These are phyloP conservation scores for Spinus pinus DNA, from an alignment of 2,797 vertebrate genomes.

Conservation along the genomic window DNA sequence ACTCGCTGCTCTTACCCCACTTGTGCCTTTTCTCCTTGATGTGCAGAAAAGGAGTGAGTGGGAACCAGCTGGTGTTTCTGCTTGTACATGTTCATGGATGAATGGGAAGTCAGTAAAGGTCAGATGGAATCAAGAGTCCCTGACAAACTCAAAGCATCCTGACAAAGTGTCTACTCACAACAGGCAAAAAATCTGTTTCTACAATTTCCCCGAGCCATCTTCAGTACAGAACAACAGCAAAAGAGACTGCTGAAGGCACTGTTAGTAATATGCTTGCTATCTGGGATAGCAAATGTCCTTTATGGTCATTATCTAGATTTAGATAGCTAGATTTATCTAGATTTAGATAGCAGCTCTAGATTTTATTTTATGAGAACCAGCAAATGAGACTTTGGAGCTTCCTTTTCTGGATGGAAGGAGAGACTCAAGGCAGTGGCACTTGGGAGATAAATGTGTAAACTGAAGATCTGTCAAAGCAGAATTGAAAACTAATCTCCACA, in stretches of 20 bases:
- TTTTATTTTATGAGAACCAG: not conserved
- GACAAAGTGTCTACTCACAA: not conserved
- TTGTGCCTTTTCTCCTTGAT: not conserved
- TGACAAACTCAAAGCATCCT: not conserved
- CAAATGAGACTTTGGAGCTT: not conserved
- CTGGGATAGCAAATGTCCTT: not conserved
- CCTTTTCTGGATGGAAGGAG: not conserved
- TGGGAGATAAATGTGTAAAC: not conserved
- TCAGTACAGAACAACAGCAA: not conserved
- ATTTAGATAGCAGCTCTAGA: not conserved
- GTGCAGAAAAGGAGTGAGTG: not conserved
- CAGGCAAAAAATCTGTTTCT: not conserved
- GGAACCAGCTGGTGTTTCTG: not conserved
- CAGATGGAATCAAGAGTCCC: not conserved
- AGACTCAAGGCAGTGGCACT: not conserved
- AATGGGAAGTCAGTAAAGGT: not conserved
- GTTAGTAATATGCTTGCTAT: not conserved
- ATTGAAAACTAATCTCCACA: constrained; percentile 19
- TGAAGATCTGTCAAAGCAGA: not conserved
- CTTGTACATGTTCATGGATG: not conserved
- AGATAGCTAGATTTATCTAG: too few species aligned
- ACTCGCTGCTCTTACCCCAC: rapidly evolving
- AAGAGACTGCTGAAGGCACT: not conserved
- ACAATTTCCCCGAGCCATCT: not conserved
- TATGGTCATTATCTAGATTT: not conserved